phyloP scores from a whole-genome alignment of 2,888 invertebrate genomes.

The Dexiosoma caninum region DNA sequence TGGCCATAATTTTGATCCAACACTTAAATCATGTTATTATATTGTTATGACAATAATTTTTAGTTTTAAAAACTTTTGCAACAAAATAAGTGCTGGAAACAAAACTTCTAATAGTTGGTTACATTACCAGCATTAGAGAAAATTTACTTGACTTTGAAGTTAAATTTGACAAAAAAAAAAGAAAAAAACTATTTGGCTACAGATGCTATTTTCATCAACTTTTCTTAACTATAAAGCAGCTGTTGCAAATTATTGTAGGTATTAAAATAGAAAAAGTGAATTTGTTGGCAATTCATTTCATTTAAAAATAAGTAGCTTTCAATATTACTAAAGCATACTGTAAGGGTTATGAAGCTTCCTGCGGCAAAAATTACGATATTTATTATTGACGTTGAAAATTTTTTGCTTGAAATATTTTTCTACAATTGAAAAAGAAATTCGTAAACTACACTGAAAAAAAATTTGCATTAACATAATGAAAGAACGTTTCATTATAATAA shows the following conservation, averaged over 20 bases:
- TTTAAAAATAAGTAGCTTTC: too few relatives aligned
- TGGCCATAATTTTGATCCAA: background rate
- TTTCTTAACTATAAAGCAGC: conserved; percentile 8
- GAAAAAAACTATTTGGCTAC: background rate
- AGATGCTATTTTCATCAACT: background rate
- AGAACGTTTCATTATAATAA: too few relatives aligned
- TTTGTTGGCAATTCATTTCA: too few relatives aligned
- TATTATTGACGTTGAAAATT: too few relatives aligned
- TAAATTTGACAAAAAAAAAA: conserved; percentile 7
- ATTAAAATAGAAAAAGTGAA: too few relatives aligned
- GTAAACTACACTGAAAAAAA: too few relatives aligned
- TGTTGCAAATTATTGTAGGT: background rate
- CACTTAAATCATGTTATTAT: background rate
- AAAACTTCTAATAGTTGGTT: background rate
- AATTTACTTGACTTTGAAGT: background rate
- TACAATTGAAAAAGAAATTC: too few relatives aligned
- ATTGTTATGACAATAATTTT: background rate
- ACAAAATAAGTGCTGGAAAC: background rate
- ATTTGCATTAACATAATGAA: too few relatives aligned
- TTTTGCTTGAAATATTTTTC: too few relatives aligned
- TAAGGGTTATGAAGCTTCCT: too few relatives aligned
- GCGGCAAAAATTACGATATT: too few relatives aligned
- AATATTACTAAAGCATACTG: too few relatives aligned
- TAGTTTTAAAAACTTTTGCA: background rate
- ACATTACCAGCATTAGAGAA: background rate